A percentile compares a stretch with the other conserved stretches of the same genome.
These are phyloP conservation scores for Herpailurus yagouaroundi DNA, from an alignment of 2,113 vertebrate species.

Conservation along the genomic window DNA sequence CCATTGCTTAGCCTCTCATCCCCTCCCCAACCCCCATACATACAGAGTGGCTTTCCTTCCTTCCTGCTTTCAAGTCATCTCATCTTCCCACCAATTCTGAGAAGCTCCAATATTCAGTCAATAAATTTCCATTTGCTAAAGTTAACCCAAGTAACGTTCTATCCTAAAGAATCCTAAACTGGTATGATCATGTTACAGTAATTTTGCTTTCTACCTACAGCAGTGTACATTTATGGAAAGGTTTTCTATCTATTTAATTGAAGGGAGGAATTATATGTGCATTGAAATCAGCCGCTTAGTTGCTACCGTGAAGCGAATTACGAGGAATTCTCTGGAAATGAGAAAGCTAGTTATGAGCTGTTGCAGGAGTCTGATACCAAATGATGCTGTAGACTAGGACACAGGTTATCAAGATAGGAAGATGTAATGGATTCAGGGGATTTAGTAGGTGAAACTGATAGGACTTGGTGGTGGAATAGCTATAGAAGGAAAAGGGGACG, in stretches of 20 bases:
- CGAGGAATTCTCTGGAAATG: not conserved
- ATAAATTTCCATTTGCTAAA: constrained; percentile 13
- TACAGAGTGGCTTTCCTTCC: not conserved
- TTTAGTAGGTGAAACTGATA: not conserved
- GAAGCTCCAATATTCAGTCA: not conserved
- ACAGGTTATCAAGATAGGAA: not conserved
- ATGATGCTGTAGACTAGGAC: not conserved
- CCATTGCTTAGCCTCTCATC: not conserved
- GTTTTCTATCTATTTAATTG: not conserved
- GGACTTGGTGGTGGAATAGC: not conserved
- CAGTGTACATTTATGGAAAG: not conserved
- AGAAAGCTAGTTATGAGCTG: not conserved
- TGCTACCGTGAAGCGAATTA: not conserved
- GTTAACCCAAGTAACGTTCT: constrained; percentile 9
- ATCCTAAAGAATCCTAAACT: constrained; percentile 34
- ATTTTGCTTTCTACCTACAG: not conserved
- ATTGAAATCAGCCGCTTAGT: constrained; percentile 1
- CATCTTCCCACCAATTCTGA: not conserved
- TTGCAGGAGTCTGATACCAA: not conserved
- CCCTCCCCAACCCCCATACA: not conserved
- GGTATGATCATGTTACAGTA: not conserved
- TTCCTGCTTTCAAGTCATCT: constrained; percentile 27
- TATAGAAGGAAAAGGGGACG: not conserved
- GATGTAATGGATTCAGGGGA: not conserved
- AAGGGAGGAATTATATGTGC: not conserved